Conservation (phyloP, 2,888 invertebrate genomes). For the Asteroscopus sphinx region DNA sequence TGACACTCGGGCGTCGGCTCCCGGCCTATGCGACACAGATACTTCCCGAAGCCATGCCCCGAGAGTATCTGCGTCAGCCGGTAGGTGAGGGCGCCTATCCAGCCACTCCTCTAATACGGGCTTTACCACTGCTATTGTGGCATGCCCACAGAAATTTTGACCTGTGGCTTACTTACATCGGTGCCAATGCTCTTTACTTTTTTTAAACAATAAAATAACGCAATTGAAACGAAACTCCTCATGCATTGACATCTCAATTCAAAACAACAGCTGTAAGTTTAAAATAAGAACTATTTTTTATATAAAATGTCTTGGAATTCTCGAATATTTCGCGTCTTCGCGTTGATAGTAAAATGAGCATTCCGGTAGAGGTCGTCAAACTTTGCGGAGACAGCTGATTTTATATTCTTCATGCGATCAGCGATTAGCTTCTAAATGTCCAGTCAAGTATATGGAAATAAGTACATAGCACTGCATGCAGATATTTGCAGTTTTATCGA, state of each 20-base stretch:
- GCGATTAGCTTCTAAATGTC: conserved; percentile 35
- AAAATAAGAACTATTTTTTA: conserved; percentile 38
- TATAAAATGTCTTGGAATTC: conserved; percentile 35
- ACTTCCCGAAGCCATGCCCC: too few relatives aligned
- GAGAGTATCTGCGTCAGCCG: too few relatives aligned
- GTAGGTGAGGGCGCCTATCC: too few relatives aligned
- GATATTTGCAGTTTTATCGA: conserved; percentile 27
- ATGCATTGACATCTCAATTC: conserved; percentile 31
- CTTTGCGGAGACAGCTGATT: conserved; percentile 32
- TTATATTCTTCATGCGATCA: conserved; percentile 32
- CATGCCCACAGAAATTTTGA: too few relatives aligned
- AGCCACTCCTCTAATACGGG: too few relatives aligned
- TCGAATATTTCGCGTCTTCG: conserved; percentile 29
- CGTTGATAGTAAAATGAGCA: conserved; percentile 21
- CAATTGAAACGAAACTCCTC: conserved; percentile 25
- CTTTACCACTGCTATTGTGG: too few relatives aligned
- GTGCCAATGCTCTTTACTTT: too few relatives aligned
- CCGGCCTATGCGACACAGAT: too few relatives aligned
- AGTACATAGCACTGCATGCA: conserved; percentile 21
- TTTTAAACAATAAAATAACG: conserved; percentile 11
- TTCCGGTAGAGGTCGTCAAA: conserved; percentile 35
- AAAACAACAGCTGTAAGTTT: conserved; percentile 47
- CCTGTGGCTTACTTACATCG: too few relatives aligned
- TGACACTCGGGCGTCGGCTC: too few relatives aligned
- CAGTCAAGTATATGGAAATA: conserved; percentile 45